These are phyloP conservation scores for Lasioglossum malachurum DNA, from an alignment of 2,888 invertebrate genomes.

Conservation along the genomic window DNA sequence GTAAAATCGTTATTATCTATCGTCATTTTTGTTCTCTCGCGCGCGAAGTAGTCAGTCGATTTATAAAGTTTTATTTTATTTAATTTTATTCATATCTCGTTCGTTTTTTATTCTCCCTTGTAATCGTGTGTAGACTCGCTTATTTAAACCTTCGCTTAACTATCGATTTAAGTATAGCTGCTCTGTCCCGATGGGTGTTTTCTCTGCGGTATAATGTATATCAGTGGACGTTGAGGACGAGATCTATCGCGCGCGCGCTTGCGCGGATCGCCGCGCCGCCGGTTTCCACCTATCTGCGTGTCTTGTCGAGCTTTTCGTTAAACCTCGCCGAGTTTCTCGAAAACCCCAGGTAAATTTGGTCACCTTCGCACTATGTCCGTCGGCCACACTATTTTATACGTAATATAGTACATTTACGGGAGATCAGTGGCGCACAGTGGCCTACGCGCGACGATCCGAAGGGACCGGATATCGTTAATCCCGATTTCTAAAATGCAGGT, in stretches of 20 bases:
- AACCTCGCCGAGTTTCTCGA: slow-evolving; percentile 57
- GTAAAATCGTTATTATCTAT: slow-evolving; percentile 47
- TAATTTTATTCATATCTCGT: slow-evolving; percentile 61
- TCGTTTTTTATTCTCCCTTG: slow-evolving; percentile 39
- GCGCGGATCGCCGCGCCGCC: slow-evolving; percentile 60
- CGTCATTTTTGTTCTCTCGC: slow-evolving; percentile 34
- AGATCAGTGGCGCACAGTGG: slow-evolving; percentile 74
- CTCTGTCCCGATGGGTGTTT: slow-evolving; percentile 58
- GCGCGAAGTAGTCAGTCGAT: slow-evolving; percentile 79
- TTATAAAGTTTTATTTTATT: slow-evolving; percentile 72
- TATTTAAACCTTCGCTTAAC: slow-evolving; percentile 54
- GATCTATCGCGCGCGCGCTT: slow-evolving; percentile 65
- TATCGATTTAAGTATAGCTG: slow-evolving; percentile 73
- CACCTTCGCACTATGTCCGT: slow-evolving; percentile 62
- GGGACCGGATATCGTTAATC: slow-evolving; percentile 58
- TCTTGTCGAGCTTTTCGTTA: slow-evolving; percentile 57
- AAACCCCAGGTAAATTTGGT: slow-evolving; percentile 42
- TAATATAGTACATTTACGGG: slow-evolving; percentile 70
- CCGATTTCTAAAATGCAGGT: slow-evolving; percentile 76
- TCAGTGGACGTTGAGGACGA: slow-evolving; percentile 71
- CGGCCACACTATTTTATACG: slow-evolving; percentile 70
- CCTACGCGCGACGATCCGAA: slow-evolving; percentile 63
- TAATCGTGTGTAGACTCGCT: slow-evolving; percentile 51
- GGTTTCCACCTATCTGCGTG: slow-evolving; percentile 32
- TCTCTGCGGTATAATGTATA: slow-evolving; percentile 23